Conservation (phyloP, 2,113 vertebrate species). For the Nyctereutes procyonoides region DNA sequence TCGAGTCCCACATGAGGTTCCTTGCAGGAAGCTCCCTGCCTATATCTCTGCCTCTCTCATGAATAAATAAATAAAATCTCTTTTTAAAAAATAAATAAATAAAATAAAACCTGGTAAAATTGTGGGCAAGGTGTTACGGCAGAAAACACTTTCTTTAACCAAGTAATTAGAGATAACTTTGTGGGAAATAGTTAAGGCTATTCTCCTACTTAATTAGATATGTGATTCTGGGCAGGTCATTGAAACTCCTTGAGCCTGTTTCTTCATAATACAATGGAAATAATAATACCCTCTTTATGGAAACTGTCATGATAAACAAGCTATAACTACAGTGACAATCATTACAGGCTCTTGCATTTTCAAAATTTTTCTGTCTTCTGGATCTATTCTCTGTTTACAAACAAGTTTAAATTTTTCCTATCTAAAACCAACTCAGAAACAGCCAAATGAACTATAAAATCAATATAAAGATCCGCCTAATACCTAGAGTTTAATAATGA, state of each 20-base stretch:
- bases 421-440: slow-evolving; percentile 40
- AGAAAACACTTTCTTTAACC: not conserved
- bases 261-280: not conserved
- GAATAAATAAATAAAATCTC: too few relatives aligned
- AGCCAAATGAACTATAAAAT: slow-evolving; percentile 48
- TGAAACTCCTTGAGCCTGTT: not conserved
- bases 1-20: too few relatives aligned
- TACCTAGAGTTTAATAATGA: not conserved
- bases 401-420: not conserved
- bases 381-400: not conserved
- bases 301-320: not conserved
- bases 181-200: not conserved
- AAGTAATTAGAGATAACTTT: not conserved
- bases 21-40: too few relatives aligned
- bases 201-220: not conserved
- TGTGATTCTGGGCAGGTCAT: not conserved
- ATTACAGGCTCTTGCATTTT: not conserved
- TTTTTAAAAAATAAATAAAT: too few relatives aligned
- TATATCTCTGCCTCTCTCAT: too few relatives aligned
- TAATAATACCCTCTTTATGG: not conserved
- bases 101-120: not conserved
- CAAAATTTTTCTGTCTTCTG: not conserved
- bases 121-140: not conserved
- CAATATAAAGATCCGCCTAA: not conserved
- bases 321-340: not conserved